A percentile compares a stretch with the other conserved stretches of the same genome.
Evolutionary conservation across 2,113 vertebrate species (phyloP).

Genomic region (Oostethus manadensis): DNA sequence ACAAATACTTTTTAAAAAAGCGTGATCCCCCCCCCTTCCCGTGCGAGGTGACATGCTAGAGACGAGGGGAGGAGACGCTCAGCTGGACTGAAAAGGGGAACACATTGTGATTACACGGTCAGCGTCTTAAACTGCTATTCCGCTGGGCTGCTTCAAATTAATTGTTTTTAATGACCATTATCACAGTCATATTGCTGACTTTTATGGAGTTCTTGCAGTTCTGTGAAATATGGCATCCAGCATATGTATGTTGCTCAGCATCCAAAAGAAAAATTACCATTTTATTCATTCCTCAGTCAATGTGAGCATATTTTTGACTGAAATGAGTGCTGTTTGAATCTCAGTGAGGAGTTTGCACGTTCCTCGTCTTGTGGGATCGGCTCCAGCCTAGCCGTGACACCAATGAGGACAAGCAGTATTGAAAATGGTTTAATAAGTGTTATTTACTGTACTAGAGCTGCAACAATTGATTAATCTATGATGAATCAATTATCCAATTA

Average conservation of each 20-base stretch:
- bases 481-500: no score
- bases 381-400: no score
- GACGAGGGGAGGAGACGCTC: conserved; percentile 23
- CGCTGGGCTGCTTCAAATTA: conserved; percentile 11
- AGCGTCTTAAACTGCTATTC: conserved; percentile 20
- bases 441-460: no score
- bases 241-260: neutral
- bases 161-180: conserved; percentile 21
- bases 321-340: no score
- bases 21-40: neutral
- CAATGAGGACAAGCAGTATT: no score
- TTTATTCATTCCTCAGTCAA: no score
- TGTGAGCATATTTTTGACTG: no score
- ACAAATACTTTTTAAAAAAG: neutral
- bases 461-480: no score
- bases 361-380: no score
- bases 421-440: no score
- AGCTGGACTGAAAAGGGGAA: conserved; percentile 18
- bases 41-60: conserved; percentile 12
- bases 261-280: neutral
- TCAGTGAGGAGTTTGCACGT: no score
- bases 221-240: neutral
- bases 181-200: conserved; percentile 15
- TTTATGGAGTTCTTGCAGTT: neutral
- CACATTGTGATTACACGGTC: conserved; percentile 31